Base-by-base conservation (phyloP, 2,797 vertebrate genomes). In the Poeciliopsis turneri region DNA sequence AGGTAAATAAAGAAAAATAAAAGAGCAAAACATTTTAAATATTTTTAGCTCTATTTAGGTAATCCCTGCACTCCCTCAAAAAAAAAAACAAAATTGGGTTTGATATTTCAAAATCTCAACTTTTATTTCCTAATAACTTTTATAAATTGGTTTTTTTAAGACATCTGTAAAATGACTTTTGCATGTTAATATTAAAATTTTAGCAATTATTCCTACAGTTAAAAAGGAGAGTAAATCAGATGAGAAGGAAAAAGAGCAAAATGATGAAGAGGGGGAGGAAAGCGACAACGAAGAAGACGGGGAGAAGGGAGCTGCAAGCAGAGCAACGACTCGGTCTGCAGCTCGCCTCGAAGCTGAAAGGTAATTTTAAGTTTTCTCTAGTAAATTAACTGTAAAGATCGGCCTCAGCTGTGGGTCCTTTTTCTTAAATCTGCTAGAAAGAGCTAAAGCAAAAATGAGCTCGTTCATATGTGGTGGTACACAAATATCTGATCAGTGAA, bases 331-430 rank as follows among this genome's bases (percentile, higher is more conserved):
- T 0, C 95, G 98, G 8, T 95, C 95, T 25, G 95, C 96, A 1
- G 93, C 97, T 75, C 97, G 97, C 41, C 93, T 97, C 77, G 98
- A 98, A 91, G 97, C 97, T 49, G 97, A 98, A 87, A 97, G 96
- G 98, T 98, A 96, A 64, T 23, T 51, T 9, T 20, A 74, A 20
- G 3, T n/a, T 6, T 59, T 51, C 47, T 39, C 46, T 75, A n/a
- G 33, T 78, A 73, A 45, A 53, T 75, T 12, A 53, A 25, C 25
- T 46, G 4, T 15, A 66, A 39, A 49, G 18, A 76, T 20, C 12
- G 0, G 13, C 64, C 46, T n/a, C 23, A 2, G 13, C 45, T 45
- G 39, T 20, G 13, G 59, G 66, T 18, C 47, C 55, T 11, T 70
- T 43, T 2, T 70, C 8, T 57, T 30, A 33, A 81, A 39, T 36